phyloP scores from a whole-genome alignment of 1,140 invertebrate genomes.

The Magallana angulata region DNA sequence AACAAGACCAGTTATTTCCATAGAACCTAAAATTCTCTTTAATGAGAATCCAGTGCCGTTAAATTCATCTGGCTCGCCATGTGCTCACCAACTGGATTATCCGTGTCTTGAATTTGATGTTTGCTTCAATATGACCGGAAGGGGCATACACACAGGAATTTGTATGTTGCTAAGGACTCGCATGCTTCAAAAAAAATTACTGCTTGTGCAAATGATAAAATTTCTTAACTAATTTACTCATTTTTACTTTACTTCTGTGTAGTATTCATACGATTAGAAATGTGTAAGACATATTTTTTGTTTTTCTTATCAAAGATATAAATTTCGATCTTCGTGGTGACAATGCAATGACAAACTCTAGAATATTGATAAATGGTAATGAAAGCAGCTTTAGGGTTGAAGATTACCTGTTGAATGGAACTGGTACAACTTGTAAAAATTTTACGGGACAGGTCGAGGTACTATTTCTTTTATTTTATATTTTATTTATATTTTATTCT shows the following conservation, averaged over 20 bases:
- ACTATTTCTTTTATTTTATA: not conserved
- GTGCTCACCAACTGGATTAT: not conserved
- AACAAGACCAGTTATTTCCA: slow-evolving; percentile 43
- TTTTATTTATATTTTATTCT: too few species aligned
- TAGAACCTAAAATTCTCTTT: slow-evolving; percentile 21
- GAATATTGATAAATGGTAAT: not conserved
- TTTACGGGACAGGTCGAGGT: not conserved
- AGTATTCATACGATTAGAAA: not conserved
- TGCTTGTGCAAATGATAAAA: too few species aligned
- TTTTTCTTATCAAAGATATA: not conserved
- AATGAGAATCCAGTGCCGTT: slow-evolving; percentile 26
- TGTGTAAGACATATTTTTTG: not conserved
- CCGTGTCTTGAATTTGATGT: slow-evolving; percentile 46
- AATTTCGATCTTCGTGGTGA: not conserved
- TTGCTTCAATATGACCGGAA: slow-evolving; percentile 50
- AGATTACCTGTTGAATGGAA: not conserved
- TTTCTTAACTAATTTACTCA: too few species aligned
- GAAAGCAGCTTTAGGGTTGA: not conserved
- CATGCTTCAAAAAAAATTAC: too few species aligned
- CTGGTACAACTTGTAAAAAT: not conserved
- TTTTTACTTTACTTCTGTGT: not conserved
- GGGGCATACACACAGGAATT: slow-evolving; percentile 23
- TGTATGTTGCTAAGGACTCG: not conserved
- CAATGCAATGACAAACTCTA: not conserved
- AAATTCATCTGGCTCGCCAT: slow-evolving; percentile 8